Evolutionary conservation across 2,888 invertebrate genomes (phyloP), one percentile per base, ranked within the genome.

Genomic region (Aphidius colemani): DNA sequence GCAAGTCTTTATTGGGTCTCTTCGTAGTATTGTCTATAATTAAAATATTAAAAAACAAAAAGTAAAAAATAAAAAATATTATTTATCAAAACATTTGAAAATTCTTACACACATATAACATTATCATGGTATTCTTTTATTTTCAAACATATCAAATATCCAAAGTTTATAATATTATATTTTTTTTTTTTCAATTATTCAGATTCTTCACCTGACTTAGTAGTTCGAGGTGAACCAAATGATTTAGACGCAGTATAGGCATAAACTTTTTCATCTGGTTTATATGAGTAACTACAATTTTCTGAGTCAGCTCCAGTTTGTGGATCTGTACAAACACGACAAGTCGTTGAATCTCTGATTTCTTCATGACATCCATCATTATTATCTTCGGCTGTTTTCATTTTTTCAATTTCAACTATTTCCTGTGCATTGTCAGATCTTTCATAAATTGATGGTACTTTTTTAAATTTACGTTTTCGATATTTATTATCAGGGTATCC

Each of bases 231-330:
- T 41, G 72, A 72, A 2, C 78, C 80, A 44, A 78, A 80, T 9
- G 70, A 75, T 61, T 78, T 80, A 3, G 77, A 76, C 39, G 70
- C 74, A 40, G 67, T 78, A 61, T 74, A 82, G 30, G 77, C 75
- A 68, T 79, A 82, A 6, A 77, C 66, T 64, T 78, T 79, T 39
- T 81, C 82, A 39, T 76, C 74, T 0, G 81, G 86, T 61, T 86
- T 84, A 18, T 85, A 83, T 6, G 83, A 83, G 73, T 87, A 88
- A 1, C 85, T 85, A 69, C 88, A 88, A 65, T 86, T 84, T 65
- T 88, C 87, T 61, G 84, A 87, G 69, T 84, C 84, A 0, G 84
- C 85, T n/a, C 86, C 85, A 2, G 83, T 85, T 60, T 83, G 83
- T 0, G 84, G 83, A 64, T 87, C 84, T 68, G 84, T 84, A 71